Conservation (phyloP, 2,797 vertebrate species). For the Phrynocephalus forsythii region DNA sequence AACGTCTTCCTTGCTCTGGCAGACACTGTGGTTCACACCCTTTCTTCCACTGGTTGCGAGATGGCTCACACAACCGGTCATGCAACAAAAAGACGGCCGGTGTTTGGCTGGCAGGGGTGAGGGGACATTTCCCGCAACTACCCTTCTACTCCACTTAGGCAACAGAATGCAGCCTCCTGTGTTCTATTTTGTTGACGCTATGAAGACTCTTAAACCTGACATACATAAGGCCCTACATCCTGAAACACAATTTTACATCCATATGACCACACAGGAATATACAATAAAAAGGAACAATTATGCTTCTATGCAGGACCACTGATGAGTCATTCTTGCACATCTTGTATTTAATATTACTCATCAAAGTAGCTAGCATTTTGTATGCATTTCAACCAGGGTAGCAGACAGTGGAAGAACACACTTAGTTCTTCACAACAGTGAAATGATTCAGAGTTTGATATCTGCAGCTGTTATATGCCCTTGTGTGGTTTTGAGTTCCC, state of each 20-base stretch:
- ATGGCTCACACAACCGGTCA: too few relatives aligned
- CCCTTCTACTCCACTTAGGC: too few relatives aligned
- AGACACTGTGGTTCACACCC: too few relatives aligned
- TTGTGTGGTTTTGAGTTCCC: too few relatives aligned
- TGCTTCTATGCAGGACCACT: not conserved
- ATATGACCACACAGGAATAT: not conserved
- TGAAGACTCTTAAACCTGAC: not conserved
- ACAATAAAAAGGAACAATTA: not conserved
- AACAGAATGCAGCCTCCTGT: not conserved
- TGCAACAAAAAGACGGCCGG: too few relatives aligned
- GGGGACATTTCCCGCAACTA: too few relatives aligned
- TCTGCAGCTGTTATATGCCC: not conserved
- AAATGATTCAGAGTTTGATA: not conserved
- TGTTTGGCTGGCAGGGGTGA: too few relatives aligned
- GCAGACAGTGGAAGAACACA: not conserved
- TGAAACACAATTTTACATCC: not conserved
- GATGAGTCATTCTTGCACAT: not conserved
- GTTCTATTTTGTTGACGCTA: not conserved
- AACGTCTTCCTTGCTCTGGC: too few relatives aligned
- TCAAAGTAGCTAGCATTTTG: not conserved
- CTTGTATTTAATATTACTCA: not conserved
- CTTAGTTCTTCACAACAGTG: not conserved
- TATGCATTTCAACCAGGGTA: not conserved
- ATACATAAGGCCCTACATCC: not conserved
- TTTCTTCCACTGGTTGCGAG: too few relatives aligned